Evolutionary conservation across 2,888 invertebrate genomes (phyloP), one percentile per base, ranked within the genome.

Genomic region (Polydrusus tereticollis): DNA sequence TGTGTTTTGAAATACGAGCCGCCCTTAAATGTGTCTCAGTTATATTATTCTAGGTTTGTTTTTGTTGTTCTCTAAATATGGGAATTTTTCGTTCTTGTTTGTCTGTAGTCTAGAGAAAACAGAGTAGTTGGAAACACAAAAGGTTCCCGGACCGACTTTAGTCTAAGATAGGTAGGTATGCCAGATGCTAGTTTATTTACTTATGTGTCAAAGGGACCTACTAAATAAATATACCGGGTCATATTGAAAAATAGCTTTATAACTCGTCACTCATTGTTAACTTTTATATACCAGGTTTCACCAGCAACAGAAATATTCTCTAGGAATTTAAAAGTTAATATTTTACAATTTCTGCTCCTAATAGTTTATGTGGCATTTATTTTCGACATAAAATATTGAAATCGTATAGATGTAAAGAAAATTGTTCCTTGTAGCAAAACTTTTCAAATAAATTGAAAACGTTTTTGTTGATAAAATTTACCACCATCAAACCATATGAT

Each of bases 61-160:
- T 73, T 73, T 73, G 73, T 73, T 73, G 73, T 73, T 73, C 73
- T 65, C 64, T 73, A 72, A 72, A 72, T 69, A 72, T 72, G 72
- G 52, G 72, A 64, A 63, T 67, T 67, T 72, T 55, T 45, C 58
- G 41, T 69, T 58, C 43, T 58, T 69, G 65, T 73, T 72, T 72
- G 65, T 69, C 69, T 73, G 45, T 59, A 69, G 69, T 62, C 52
- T 64, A 72, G 65, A 69, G 73, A 73, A 69, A 73, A 64, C 69
- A 69, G 20, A 57, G 52, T 43, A 73, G 69, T 73, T 60, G 73
- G 65, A 69, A 69, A 65, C 55, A 73, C 63, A 69, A 70, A 70
- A 73, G 70, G 57, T 14, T 69, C 36, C 33, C 58, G 45, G 50
- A 16, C 65, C 33, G 36, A 57, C 50, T 43, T 36, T 36, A 52